These are phyloP conservation scores for Chrysopilus asiliformis DNA, from an alignment of 2,888 invertebrate species.

Conservation along the genomic window DNA sequence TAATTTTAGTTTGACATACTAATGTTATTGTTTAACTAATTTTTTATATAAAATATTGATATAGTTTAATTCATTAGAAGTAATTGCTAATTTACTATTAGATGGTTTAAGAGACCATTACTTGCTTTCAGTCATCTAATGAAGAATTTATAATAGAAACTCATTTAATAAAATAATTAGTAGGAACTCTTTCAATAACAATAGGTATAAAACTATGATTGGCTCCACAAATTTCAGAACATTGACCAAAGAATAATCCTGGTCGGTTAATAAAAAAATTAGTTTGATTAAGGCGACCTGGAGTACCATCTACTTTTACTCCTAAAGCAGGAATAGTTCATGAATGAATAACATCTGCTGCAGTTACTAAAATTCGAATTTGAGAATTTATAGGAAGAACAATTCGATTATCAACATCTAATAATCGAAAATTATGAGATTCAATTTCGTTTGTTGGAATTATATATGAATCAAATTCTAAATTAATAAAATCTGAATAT, in stretches of 20 bases:
- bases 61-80: conserved; percentile 54
- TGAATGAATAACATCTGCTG: conserved; percentile 52
- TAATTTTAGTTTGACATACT: conserved; percentile 56
- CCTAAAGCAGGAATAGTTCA: conserved; percentile 50
- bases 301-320: conserved; percentile 50
- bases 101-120: conserved; percentile 56
- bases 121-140: conserved; percentile 57
- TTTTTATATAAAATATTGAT: no score
- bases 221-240: conserved; percentile 69
- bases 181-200: conserved; percentile 45
- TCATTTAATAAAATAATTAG: conserved; percentile 45
- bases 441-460: conserved; percentile 36
- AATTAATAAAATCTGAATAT: conserved; percentile 44
- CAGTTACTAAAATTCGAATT: conserved; percentile 49
- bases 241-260: conserved; percentile 59
- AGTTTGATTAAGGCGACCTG: conserved; percentile 51
- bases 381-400: conserved; percentile 45
- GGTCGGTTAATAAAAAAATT: conserved; percentile 47
- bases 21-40: conserved; percentile 43
- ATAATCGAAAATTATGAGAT: conserved; percentile 39
- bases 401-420: conserved; percentile 52
- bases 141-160: conserved; percentile 38
- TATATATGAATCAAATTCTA: conserved; percentile 52
- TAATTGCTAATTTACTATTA: conserved; percentile 48
- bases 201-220: conserved; percentile 73